Percentiles rank a stretch among this genome's conserved stretches.
These are phyloP conservation scores for Anomalospiza imberbis DNA, from an alignment of 2,797 vertebrate genomes.

Conservation along the genomic window DNA sequence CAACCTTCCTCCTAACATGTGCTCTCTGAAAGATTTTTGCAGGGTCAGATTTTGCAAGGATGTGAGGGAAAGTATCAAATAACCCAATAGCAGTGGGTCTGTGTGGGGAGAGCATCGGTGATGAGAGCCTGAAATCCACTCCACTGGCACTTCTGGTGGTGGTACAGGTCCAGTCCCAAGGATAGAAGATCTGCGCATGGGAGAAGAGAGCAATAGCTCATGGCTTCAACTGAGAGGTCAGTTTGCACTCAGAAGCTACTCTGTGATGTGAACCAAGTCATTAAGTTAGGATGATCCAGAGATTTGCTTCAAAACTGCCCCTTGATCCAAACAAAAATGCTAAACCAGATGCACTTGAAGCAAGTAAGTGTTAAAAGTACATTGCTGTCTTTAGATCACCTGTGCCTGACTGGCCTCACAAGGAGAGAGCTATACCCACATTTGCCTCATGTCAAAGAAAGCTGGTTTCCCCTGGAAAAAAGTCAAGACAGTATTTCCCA, in stretches of 20 bases:
- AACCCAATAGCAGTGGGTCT: neutral
- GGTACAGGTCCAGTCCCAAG: neutral
- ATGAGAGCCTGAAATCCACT: neutral
- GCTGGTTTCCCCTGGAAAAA: neutral
- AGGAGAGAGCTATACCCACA: neutral
- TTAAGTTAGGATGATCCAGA: neutral
- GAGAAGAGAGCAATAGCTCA: neutral
- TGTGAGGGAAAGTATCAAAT: neutral
- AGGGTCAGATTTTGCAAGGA: neutral
- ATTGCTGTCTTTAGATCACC: neutral
- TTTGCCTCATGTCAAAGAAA: neutral
- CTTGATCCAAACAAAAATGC: neutral
- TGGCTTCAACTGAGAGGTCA: neutral
- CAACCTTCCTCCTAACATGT: neutral
- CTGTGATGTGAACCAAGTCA: neutral
- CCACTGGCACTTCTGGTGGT: neutral
- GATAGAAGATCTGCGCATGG: neutral
- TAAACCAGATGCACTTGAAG: neutral
- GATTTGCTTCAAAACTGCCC: neutral
- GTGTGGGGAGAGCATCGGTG: neutral
- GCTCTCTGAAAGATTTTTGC: neutral
- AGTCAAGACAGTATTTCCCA: neutral
- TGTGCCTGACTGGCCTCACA: neutral
- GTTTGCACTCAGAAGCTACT: neutral
- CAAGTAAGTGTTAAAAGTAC: neutral